Evolutionary conservation across 2,113 vertebrate genomes (phyloP).

Genomic region (Apeltes quadracus): DNA sequence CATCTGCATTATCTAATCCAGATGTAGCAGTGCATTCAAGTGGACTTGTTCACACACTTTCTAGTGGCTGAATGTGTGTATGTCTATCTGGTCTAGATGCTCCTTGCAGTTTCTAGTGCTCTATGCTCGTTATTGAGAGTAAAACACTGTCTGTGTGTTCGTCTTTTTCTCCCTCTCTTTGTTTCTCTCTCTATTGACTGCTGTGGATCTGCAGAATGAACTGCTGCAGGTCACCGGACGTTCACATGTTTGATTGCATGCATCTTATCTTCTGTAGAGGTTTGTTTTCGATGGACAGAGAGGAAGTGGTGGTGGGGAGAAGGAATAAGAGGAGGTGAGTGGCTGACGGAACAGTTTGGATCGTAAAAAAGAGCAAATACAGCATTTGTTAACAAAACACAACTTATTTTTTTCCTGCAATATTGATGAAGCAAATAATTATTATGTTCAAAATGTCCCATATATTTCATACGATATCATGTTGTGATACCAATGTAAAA

Average conservation of each 20-base stretch:
- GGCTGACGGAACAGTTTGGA: neutral
- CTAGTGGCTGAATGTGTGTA: constrained; percentile 33
- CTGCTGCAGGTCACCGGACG: constrained; percentile 43
- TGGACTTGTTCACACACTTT: constrained; percentile 37
- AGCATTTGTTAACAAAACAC: neutral
- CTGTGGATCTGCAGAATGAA: constrained; percentile 56
- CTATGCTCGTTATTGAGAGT: constrained; percentile 60
- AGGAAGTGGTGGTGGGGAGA: constrained; percentile 1
- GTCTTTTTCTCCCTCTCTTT: constrained; percentile 14
- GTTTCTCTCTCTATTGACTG: constrained; percentile 27
- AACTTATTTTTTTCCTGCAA: constrained; percentile 8
- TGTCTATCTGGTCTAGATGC: constrained; percentile 59
- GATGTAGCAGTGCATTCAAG: constrained; percentile 5
- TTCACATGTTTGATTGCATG: constrained; percentile 35
- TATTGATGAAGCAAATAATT: constrained; percentile 19
- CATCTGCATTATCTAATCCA: neutral
- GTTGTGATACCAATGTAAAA: neutral
- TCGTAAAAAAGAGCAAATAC: constrained; percentile 36
- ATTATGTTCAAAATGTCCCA: neutral
- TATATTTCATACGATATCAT: neutral
- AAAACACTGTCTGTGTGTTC: constrained; percentile 58
- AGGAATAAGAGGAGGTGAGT: neutral
- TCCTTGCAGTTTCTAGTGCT: constrained; percentile 52
- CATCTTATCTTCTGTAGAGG: neutral
- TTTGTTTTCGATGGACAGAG: constrained; percentile 16